Conservation (phyloP, 2,113 vertebrate species). For the Narcine bancroftii region DNA sequence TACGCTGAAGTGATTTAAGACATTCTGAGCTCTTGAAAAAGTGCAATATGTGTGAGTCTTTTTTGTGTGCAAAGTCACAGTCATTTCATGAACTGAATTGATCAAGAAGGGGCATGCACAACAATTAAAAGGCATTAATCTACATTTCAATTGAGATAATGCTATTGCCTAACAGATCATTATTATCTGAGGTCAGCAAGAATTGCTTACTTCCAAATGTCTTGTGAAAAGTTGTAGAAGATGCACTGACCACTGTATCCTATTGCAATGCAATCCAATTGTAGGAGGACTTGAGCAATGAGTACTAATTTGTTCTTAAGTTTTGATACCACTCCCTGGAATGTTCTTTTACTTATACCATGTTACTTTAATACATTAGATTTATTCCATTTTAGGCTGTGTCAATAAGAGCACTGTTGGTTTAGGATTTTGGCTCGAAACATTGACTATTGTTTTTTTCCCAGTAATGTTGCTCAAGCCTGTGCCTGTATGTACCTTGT, state of each 20-base stretch:
- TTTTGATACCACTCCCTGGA: neutral
- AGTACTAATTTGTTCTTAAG: neutral
- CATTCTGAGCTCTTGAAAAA: too few species aligned
- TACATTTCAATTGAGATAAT: neutral
- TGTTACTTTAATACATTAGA: neutral
- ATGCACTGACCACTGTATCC: neutral
- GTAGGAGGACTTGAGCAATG: neutral
- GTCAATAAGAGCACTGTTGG: neutral
- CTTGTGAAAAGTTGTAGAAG: neutral
- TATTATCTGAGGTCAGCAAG: neutral
- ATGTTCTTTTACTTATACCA: neutral
- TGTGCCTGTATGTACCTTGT: too few species aligned
- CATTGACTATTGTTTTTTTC: too few species aligned
- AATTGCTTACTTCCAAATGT: neutral
- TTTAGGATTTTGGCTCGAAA: too few species aligned
- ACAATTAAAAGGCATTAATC: too few species aligned
- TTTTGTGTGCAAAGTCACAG: neutral
- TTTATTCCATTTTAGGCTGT: neutral
- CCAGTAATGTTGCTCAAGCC: too few species aligned
- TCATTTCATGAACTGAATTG: neutral
- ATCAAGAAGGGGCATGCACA: neutral
- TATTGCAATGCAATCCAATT: neutral
- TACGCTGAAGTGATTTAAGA: too few species aligned
- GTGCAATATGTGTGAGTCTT: neutral
- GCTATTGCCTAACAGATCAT: neutral